Conservation (phyloP, 2,797 vertebrate species). For the Leptoclinus maculatus region DNA sequence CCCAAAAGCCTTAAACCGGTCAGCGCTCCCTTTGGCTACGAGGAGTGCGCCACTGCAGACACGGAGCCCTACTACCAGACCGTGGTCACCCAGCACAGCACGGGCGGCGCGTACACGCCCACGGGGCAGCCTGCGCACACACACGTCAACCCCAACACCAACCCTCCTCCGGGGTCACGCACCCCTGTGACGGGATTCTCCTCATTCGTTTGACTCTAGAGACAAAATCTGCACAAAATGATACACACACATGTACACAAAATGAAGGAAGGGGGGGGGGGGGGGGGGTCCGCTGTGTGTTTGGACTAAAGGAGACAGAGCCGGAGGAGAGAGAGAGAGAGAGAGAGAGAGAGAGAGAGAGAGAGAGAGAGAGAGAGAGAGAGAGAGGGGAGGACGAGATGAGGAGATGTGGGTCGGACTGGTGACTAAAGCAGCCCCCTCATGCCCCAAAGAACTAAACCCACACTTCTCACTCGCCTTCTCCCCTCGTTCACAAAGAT, state of each 20-base stretch:
- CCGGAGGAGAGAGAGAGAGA: not conserved
- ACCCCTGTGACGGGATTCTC: slow-evolving; percentile 97
- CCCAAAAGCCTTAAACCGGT: slow-evolving; percentile 88
- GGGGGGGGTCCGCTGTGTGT: slow-evolving; percentile 25
- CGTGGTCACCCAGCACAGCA: slow-evolving; percentile 95
- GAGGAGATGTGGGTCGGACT: slow-evolving; percentile 46
- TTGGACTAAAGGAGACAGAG: slow-evolving; percentile 48
- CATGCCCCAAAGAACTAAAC: slow-evolving; percentile 63
- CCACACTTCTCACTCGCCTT: slow-evolving; percentile 63
- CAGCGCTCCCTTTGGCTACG: slow-evolving; percentile 85
- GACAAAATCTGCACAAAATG: slow-evolving; percentile 58
- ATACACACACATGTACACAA: slow-evolving; percentile 46
- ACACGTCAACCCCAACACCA: slow-evolving; percentile 76
- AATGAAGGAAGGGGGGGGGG: slow-evolving; percentile 17
- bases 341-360: not conserved
- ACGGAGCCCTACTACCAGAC: slow-evolving; percentile 92
- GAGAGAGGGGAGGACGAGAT: slow-evolving; percentile 27
- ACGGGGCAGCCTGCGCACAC: slow-evolving; percentile 86
- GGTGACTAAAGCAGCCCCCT: slow-evolving; percentile 41
- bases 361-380: not conserved
- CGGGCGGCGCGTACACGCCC: slow-evolving; percentile 92
- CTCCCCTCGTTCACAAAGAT: slow-evolving; percentile 61
- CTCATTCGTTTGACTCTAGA: slow-evolving; percentile 92
- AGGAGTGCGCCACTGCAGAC: slow-evolving; percentile 89
- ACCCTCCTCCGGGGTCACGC: slow-evolving; percentile 86